Percentiles rank a stretch among this genome's conserved stretches.
Evolutionary conservation across 2,113 vertebrate species (phyloP).

Genomic region (Bos javanicus): DNA sequence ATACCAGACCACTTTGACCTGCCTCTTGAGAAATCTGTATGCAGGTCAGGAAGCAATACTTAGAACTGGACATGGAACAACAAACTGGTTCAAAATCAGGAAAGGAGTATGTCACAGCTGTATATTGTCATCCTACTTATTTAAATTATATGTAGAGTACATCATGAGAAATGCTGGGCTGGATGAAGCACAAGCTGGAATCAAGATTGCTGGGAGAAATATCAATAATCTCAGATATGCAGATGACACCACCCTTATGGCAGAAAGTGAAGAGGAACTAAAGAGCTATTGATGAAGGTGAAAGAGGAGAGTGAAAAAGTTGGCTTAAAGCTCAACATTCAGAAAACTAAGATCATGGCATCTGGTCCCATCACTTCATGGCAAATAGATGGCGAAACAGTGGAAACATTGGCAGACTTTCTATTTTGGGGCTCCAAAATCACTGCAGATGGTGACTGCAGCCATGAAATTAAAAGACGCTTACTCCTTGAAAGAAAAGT

Average conservation of each 20-base stretch:
- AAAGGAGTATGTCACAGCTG: background rate
- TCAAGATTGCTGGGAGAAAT: background rate
- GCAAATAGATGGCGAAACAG: background rate
- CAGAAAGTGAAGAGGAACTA: background rate
- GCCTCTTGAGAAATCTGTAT: background rate
- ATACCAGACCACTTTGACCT: background rate
- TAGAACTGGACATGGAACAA: background rate
- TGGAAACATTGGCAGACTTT: background rate
- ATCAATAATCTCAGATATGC: background rate
- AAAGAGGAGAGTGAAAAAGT: background rate
- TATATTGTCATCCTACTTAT: background rate
- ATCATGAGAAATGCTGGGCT: background rate
- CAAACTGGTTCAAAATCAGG: background rate
- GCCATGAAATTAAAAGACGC: background rate
- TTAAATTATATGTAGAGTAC: background rate
- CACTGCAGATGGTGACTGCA: background rate
- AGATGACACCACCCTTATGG: background rate
- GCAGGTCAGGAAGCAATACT: background rate
- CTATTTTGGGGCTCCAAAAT: fast-evolving
- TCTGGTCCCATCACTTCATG: background rate
- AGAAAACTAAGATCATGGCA: background rate
- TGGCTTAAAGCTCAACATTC: background rate
- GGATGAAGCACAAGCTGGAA: background rate
- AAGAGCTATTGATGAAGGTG: background rate
- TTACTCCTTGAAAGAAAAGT: background rate